Evolutionary conservation across 1,140 invertebrate genomes (phyloP).

Genomic region (Plutomurus gul): DNA sequence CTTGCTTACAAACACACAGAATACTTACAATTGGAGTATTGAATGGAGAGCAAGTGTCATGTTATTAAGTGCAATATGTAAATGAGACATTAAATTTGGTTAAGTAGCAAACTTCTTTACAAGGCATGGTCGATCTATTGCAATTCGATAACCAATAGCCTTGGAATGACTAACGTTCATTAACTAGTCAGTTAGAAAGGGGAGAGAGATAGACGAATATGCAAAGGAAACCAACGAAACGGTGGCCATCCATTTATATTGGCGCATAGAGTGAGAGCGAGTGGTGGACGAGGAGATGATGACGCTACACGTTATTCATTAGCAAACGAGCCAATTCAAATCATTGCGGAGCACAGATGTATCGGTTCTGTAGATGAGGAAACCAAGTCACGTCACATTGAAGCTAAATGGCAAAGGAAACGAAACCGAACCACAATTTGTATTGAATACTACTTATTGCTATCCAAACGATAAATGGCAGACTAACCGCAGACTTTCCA

Average conservation of each 20-base stretch:
- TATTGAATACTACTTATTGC: constrained; percentile 11
- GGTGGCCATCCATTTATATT: too few relatives aligned
- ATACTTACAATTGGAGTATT: too few relatives aligned
- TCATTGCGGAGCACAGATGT: neutral
- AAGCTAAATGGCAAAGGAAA: neutral
- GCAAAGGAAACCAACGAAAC: neutral
- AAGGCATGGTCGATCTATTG: neutral
- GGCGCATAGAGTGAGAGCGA: too few relatives aligned
- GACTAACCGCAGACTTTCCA: neutral
- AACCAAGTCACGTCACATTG: neutral
- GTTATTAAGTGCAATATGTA: constrained; percentile 2
- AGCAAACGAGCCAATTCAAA: neutral
- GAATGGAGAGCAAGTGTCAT: too few relatives aligned
- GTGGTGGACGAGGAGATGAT: neutral
- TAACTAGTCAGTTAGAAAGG: neutral
- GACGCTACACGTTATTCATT: neutral
- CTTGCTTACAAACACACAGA: too few relatives aligned
- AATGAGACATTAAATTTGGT: neutral
- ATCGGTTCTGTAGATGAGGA: too few relatives aligned
- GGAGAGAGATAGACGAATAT: neutral
- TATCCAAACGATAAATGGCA: neutral
- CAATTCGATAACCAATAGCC: constrained; percentile 18
- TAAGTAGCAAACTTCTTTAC: neutral
- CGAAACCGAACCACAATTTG: neutral
- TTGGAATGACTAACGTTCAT: neutral